Conservation (phyloP, 2,113 vertebrate genomes). For the Hemiscyllium ocellatum region DNA sequence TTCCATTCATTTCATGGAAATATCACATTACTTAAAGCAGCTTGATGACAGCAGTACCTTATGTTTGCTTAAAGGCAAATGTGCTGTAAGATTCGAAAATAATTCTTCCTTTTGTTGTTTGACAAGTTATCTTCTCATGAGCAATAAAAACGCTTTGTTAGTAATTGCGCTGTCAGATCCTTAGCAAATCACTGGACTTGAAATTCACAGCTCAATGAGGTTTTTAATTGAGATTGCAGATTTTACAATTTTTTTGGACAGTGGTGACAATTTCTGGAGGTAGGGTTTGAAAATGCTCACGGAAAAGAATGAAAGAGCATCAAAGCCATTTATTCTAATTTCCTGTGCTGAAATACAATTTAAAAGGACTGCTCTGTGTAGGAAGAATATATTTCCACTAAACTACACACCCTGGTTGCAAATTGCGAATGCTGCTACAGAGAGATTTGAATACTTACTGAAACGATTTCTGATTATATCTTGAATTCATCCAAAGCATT, state of each 20-base stretch:
- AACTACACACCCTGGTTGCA: neutral
- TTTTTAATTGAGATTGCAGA: conserved; percentile 22
- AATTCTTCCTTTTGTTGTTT: conserved; percentile 2
- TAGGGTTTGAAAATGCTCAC: neutral
- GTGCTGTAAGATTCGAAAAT: conserved; percentile 21
- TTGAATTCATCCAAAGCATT: neutral
- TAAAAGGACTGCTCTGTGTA: neutral
- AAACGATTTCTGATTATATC: too few relatives aligned
- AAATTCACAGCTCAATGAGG: conserved; percentile 18
- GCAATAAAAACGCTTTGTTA: conserved; percentile 11
- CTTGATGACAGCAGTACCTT: neutral
- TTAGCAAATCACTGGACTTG: neutral
- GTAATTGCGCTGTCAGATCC: neutral
- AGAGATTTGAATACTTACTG: neutral
- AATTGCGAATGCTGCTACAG: neutral
- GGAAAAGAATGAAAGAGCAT: neutral
- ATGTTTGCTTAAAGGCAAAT: conserved; percentile 19
- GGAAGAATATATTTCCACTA: neutral
- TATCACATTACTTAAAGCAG: conserved; percentile 19
- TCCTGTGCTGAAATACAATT: neutral
- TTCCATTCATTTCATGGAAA: conserved; percentile 16
- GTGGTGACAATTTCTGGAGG: conserved; percentile 2
- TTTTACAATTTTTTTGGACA: neutral
- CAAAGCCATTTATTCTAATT: neutral
- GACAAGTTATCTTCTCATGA: neutral